Evolutionary conservation across 2,113 vertebrate genomes (phyloP).

Genomic region (Psephotus haematonotus): DNA sequence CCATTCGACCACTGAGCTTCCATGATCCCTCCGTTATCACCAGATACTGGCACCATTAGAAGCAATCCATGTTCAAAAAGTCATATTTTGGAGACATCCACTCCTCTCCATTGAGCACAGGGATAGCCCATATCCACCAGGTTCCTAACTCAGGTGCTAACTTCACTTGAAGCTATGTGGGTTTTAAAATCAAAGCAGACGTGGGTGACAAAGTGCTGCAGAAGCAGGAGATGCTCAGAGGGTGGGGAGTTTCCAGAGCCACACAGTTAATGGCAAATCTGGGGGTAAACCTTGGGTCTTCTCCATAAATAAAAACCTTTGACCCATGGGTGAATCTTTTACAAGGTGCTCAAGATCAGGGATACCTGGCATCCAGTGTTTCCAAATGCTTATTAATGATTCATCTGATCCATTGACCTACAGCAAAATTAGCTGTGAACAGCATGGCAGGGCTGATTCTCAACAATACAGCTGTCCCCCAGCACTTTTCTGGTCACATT

Average conservation of each 20-base stretch:
- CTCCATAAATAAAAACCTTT: conserved; percentile 40
- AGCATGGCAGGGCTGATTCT: background rate
- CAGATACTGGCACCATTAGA: background rate
- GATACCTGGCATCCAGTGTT: background rate
- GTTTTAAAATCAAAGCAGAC: background rate
- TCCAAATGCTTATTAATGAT: conserved; percentile 54
- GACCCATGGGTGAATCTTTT: conserved; percentile 48
- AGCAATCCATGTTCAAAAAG: background rate
- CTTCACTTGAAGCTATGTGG: background rate
- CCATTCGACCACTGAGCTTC: background rate
- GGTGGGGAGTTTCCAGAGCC: background rate
- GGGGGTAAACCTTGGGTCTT: conserved; percentile 1
- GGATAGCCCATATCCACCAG: background rate
- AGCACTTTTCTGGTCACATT: background rate
- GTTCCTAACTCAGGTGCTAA: background rate
- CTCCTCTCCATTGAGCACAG: background rate
- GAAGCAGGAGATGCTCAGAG: background rate
- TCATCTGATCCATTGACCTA: conserved; percentile 43
- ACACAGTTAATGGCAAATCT: conserved; percentile 50
- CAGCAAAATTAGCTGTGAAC: conserved; percentile 29
- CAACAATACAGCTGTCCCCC: background rate
- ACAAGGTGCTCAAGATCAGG: conserved; percentile 2
- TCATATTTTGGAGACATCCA: background rate
- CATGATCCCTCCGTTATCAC: background rate
- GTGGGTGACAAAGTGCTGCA: background rate